These are phyloP conservation scores for Rhagonycha fulva DNA, from an alignment of 2,888 invertebrate species.

Conservation along the genomic window DNA sequence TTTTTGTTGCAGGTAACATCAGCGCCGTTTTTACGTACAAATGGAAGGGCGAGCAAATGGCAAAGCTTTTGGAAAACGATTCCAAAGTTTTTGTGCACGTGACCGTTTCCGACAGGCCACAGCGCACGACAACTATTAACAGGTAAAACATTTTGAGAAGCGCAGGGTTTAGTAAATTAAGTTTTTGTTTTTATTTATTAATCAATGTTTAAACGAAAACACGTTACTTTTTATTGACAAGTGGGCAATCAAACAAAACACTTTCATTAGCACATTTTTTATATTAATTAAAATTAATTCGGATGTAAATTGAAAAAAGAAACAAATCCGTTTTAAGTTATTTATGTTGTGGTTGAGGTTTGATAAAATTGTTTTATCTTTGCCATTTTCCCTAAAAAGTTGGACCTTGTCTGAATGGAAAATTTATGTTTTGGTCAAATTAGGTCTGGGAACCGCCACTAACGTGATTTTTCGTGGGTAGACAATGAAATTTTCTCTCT, in stretches of 20 bases:
- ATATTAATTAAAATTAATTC: background rate
- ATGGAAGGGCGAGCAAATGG: constrained; percentile 77
- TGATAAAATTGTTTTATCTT: background rate
- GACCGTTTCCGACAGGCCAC: constrained; percentile 65
- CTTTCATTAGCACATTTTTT: background rate
- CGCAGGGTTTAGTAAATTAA: background rate
- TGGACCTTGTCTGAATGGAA: background rate
- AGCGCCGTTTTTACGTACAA: constrained; percentile 82
- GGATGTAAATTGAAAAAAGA: background rate
- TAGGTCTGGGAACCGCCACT: background rate
- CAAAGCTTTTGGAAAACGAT: constrained; percentile 69
- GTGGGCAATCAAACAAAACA: background rate
- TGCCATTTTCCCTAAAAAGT: background rate
- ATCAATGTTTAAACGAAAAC: background rate
- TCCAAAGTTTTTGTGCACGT: constrained; percentile 71
- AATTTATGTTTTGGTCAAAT: background rate
- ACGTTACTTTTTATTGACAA: background rate
- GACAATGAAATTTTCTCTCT: background rate
- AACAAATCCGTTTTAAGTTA: background rate
- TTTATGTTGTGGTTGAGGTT: background rate
- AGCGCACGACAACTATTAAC: constrained; percentile 67
- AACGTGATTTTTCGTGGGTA: background rate
- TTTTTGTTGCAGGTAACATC: constrained; percentile 68
- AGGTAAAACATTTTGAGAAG: constrained; percentile 60
- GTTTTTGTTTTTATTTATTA: background rate